Evolutionary conservation across 1,140 invertebrate genomes (phyloP).

Genomic region (Lanistes nyassanus): DNA sequence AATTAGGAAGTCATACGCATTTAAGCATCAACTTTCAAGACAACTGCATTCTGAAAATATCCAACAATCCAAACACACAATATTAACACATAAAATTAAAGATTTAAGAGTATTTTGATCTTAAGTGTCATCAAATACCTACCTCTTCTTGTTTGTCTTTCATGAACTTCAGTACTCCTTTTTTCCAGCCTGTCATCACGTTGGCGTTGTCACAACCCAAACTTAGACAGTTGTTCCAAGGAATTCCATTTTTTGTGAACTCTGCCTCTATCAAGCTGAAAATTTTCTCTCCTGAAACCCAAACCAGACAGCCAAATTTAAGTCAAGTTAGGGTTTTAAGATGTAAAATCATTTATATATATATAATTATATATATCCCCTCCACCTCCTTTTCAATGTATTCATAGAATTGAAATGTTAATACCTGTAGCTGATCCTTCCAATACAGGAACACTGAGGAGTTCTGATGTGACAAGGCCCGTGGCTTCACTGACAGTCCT

Average conservation of each 20-base stretch:
- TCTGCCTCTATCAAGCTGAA: neutral
- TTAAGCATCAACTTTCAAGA: too few relatives aligned
- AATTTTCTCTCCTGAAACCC: neutral
- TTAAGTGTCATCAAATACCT: too few relatives aligned
- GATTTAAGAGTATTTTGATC: too few relatives aligned
- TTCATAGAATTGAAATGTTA: neutral
- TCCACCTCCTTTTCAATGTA: neutral
- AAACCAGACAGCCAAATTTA: neutral
- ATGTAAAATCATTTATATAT: neutral
- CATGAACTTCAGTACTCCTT: neutral
- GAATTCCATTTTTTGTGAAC: neutral
- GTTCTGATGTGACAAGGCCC: neutral
- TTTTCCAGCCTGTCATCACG: neutral
- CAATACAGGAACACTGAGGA: neutral
- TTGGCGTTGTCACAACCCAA: slow-evolving; percentile 6
- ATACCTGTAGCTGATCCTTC: neutral
- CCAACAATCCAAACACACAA: too few relatives aligned
- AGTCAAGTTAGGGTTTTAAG: neutral
- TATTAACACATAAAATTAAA: too few relatives aligned
- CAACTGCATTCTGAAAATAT: too few relatives aligned
- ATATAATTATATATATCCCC: neutral
- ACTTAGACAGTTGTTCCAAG: neutral
- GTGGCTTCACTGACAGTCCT: neutral
- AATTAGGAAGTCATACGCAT: too few relatives aligned
- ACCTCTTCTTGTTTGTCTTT: neutral